A percentile compares a stretch with the other conserved stretches of the same genome.
Evolutionary conservation across 1,140 invertebrate species (phyloP).

Genomic region (Halictus rubicundus): DNA sequence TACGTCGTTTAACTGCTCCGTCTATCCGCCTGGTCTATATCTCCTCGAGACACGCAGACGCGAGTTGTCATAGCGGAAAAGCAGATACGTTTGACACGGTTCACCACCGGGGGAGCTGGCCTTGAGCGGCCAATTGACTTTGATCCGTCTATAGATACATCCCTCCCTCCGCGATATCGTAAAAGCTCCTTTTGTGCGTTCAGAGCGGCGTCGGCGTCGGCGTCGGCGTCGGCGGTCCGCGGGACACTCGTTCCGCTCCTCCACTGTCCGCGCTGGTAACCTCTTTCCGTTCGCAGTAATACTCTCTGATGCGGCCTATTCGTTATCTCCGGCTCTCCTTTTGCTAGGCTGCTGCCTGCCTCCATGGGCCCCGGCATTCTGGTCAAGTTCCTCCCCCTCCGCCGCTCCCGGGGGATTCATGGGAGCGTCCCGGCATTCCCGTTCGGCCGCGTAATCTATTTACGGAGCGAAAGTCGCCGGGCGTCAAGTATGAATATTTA

Average conservation of each 20-base stretch:
- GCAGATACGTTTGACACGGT: not conserved
- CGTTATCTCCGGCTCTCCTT: not conserved
- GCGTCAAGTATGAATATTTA: constrained; percentile 23
- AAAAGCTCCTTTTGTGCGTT: constrained; percentile 9
- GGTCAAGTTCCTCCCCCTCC: not conserved
- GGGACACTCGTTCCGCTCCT: not conserved
- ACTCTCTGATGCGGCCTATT: constrained; percentile 2
- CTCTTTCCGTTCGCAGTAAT: not conserved
- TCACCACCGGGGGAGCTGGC: not conserved
- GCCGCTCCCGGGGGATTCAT: not conserved
- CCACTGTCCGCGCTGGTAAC: not conserved
- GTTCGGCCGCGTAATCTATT: constrained; percentile 6
- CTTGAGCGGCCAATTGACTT: constrained; percentile 2
- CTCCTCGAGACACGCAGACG: not conserved
- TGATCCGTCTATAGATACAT: not conserved
- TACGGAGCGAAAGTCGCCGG: constrained; percentile 14
- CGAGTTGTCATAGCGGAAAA: not conserved
- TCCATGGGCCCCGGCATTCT: not conserved
- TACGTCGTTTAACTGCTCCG: too few relatives aligned
- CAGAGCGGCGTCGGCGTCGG: too few relatives aligned
- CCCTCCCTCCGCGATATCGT: not conserved
- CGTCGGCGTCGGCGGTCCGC: too few relatives aligned
- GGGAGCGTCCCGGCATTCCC: not conserved
- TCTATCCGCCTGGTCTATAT: not conserved
- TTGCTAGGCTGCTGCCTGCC: not conserved